These are phyloP conservation scores for Halocaridina rubra DNA, from an alignment of 2,888 invertebrate species.

Conservation along the genomic window DNA sequence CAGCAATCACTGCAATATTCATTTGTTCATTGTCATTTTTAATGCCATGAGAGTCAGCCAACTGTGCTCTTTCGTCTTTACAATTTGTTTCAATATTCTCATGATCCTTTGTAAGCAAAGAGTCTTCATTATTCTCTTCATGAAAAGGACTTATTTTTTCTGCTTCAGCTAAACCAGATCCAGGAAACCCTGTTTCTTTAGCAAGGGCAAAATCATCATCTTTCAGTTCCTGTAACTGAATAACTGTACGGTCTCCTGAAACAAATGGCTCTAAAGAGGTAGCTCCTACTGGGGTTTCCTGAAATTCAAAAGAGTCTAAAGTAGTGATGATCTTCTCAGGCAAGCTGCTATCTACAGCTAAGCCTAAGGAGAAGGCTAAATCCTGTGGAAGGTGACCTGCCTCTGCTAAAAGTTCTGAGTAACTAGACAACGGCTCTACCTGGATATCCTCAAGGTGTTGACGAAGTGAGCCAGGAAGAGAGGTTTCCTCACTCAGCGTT, in stretches of 20 bases:
- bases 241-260: not conserved
- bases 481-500: conserved; percentile 54
- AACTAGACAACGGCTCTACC: conserved; percentile 54
- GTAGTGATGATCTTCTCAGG: not conserved
- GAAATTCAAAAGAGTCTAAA: not conserved
- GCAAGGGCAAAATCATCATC: not conserved
- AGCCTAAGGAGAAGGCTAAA: not conserved
- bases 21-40: too few relatives aligned
- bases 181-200: not conserved
- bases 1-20: too few relatives aligned
- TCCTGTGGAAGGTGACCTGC: not conserved
- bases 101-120: too few relatives aligned
- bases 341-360: not conserved
- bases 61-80: too few relatives aligned
- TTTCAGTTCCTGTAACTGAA: not conserved
- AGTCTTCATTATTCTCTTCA: too few relatives aligned
- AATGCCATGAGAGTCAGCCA: too few relatives aligned
- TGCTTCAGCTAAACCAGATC: not conserved
- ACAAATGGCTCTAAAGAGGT: not conserved
- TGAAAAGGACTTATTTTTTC: not conserved
- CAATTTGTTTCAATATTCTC: too few relatives aligned
- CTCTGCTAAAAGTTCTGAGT: conserved; percentile 31
- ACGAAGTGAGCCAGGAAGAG: conserved; percentile 52
- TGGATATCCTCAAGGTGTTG: conserved; percentile 53
- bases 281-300: not conserved